Evolutionary conservation across 2,113 vertebrate species (phyloP), one percentile per base, ranked within the genome.

Genomic region (Azemiops feae): DNA sequence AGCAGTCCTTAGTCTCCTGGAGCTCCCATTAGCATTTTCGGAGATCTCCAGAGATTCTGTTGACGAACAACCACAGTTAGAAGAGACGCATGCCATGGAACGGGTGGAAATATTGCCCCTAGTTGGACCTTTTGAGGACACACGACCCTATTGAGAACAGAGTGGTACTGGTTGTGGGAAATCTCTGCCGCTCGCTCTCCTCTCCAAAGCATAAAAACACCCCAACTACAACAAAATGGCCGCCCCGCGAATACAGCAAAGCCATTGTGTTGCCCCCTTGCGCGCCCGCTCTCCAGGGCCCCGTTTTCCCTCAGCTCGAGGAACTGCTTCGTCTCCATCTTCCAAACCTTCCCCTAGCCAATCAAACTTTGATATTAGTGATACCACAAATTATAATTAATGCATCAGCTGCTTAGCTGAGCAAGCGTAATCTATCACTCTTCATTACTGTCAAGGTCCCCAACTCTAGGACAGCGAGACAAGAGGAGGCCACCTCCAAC

Each of bases 391-490:
- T 98, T 98, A 98, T 98, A 98, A 99, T 99, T 98, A 98, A 98
- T 98, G 98, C 98, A 98, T 98, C 98, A 99, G 98, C 98, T 98
- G 99, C 98, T 98, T 98, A 98, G 98, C 98, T 97, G 98, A 98
- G 98, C 98, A 98, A 97, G 97, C 98, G 98, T 97, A 97, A 99
- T 99, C 98, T 98, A 99, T 99, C 98, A 98, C 98, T 99, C 98
- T 98, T 99, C 98, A 99, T 99, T 99, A 99, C 98, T 99, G 99
- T 99, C 98, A 99, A 98, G 98, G 98, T 99, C 98, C 98, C 98
- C 97, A 98, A 98, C 98, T 98, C 97, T 98, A 98, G 98, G 98
- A 98, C 98, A 98, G 98, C 97, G 97, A 98, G 98, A 98, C 98
- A 98, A 98, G 98, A 96, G 97, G 98, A 98, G 98, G 98, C 98